Conservation (phyloP, 1,140 invertebrate species). For the Drosophila nikananu region DNA sequence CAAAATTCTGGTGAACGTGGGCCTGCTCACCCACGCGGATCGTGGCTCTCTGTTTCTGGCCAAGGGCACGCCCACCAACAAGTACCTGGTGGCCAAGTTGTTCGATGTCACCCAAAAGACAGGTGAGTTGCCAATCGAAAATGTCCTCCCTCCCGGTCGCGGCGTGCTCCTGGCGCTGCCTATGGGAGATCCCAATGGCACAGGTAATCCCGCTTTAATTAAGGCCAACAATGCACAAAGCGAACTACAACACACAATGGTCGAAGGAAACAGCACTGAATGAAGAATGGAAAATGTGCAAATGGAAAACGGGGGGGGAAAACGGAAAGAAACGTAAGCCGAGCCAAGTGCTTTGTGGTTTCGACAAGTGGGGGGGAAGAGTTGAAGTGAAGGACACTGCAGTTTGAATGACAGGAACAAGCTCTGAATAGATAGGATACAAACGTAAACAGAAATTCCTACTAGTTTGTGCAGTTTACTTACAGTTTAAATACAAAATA, state of each 20-base stretch:
- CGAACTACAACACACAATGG: slow-evolving; percentile 31
- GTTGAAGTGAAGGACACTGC: slow-evolving; percentile 9
- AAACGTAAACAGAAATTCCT: not conserved
- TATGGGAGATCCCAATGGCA: slow-evolving; percentile 33
- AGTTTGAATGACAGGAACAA: not conserved
- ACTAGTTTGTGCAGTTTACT: slow-evolving; percentile 1
- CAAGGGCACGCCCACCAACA: slow-evolving; percentile 90
- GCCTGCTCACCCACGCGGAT: slow-evolving; percentile 94
- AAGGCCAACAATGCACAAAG: slow-evolving; percentile 53
- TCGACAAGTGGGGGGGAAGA: not conserved
- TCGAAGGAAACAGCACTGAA: slow-evolving; percentile 32
- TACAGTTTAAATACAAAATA: not conserved
- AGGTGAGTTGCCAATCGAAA: slow-evolving; percentile 86
- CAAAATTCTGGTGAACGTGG: slow-evolving; percentile 97
- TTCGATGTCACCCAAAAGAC: slow-evolving; percentile 96
- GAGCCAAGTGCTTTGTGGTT: slow-evolving; percentile 20
- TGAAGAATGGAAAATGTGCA: slow-evolving; percentile 20
- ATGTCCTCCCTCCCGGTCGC: not conserved
- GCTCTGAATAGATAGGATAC: not conserved
- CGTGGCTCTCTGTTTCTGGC: slow-evolving; percentile 95
- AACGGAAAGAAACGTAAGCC: slow-evolving; percentile 9
- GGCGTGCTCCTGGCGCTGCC: not conserved
- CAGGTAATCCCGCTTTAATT: slow-evolving; percentile 54
- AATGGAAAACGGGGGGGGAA: slow-evolving; percentile 7
- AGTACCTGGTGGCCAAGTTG: slow-evolving; percentile 95